Conservation (phyloP, 2,113 vertebrate genomes). For the Psettodes erumei region DNA sequence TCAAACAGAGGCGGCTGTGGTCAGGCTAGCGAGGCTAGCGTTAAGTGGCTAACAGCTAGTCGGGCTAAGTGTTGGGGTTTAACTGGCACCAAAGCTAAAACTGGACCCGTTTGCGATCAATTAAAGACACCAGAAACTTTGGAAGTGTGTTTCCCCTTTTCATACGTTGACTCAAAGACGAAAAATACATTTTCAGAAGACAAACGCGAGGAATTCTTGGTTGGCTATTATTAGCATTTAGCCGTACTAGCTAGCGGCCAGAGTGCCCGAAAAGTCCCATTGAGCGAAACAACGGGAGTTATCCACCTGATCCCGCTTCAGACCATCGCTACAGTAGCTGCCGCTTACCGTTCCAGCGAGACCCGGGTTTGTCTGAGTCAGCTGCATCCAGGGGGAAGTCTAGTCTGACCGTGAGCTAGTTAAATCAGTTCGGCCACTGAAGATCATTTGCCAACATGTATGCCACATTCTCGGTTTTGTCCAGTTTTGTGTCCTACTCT, state of each 20-base stretch:
- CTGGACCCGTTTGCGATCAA: not conserved
- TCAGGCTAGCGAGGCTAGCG: constrained; percentile 55
- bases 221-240: constrained; percentile 35
- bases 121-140: fast-evolving
- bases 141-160: not conserved
- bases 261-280: constrained; percentile 53
- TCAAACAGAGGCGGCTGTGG: constrained; percentile 26
- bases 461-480: constrained; percentile 53
- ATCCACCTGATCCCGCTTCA: constrained; percentile 77
- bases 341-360: constrained; percentile 65
- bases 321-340: constrained; percentile 28
- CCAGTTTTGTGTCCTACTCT: constrained; percentile 63
- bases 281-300: constrained; percentile 67
- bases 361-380: not conserved
- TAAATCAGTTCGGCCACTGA: constrained; percentile 16
- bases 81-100: not conserved
- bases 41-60: constrained; percentile 52
- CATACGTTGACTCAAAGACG: not conserved
- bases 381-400: not conserved
- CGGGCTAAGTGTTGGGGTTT: not conserved
- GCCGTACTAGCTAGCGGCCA: constrained; percentile 39
- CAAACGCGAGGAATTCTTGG: not conserved
- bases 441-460: constrained; percentile 27
- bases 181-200: fast-evolving
- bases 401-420: not conserved